A percentile compares a stretch with the other conserved stretches of the same genome.
Conservation (phyloP, 2,113 vertebrate genomes). For the Megaptera novaeangliae region DNA sequence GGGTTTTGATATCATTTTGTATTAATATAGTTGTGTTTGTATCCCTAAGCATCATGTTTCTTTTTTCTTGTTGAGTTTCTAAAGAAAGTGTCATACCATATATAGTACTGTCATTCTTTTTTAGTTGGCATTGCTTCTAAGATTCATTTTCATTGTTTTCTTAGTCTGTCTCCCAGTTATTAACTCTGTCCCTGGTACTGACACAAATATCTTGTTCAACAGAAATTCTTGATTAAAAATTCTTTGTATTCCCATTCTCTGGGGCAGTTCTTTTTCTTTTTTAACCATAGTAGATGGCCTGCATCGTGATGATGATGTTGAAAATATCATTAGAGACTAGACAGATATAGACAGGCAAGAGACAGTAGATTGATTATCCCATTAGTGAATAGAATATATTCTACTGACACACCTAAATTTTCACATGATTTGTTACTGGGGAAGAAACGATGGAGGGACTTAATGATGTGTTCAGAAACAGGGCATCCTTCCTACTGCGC, state of each 20-base stretch:
- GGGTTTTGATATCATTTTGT: background rate
- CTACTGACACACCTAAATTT: background rate
- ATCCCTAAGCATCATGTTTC: background rate
- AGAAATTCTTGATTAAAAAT: background rate
- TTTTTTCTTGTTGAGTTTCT: background rate
- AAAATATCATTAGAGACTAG: background rate
- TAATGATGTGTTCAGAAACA: background rate
- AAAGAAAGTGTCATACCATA: background rate
- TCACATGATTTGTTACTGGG: background rate
- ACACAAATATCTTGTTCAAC: background rate
- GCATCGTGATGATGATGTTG: background rate
- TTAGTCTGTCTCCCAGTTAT: background rate
- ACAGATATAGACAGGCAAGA: background rate
- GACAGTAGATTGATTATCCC: slow-evolving; percentile 37
- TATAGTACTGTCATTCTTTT: background rate
- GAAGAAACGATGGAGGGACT: background rate
- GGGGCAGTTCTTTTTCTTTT: background rate
- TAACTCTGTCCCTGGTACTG: slow-evolving; percentile 17
- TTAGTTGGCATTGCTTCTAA: background rate
- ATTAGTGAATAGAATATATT: slow-evolving; percentile 17
- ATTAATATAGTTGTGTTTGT: background rate
- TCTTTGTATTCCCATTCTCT: background rate
- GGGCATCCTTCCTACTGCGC: background rate
- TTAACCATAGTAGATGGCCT: background rate
- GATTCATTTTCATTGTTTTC: background rate